Evolutionary conservation across 2,888 invertebrate species (phyloP).

Genomic region (Orthonychiurus folsomi): DNA sequence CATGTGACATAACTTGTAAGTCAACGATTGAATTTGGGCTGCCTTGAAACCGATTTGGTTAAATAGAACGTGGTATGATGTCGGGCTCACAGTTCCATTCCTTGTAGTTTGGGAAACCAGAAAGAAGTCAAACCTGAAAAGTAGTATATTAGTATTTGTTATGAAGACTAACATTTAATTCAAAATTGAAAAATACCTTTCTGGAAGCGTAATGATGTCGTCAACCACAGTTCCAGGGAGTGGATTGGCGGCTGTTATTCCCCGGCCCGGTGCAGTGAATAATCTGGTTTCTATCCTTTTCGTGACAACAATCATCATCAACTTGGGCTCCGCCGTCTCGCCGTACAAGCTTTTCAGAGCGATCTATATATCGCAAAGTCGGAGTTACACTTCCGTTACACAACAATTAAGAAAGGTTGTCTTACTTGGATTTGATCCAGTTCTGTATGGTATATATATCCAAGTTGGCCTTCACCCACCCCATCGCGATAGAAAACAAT

Average conservation of each 20-base stretch:
- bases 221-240: conserved; percentile 81
- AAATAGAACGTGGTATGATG: conserved; percentile 75
- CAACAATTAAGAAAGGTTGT: too few relatives aligned
- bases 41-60: too few relatives aligned
- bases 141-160: too few relatives aligned
- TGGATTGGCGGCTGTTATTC: conserved; percentile 49
- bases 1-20: conserved; percentile 77
- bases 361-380: conserved; percentile 34
- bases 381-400: too few relatives aligned
- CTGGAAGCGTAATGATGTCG: conserved; percentile 69
- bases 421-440: conserved; percentile 32
- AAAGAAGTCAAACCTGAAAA: conserved; percentile 78
- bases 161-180: too few relatives aligned
- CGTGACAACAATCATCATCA: conserved; percentile 27
- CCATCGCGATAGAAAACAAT: conserved; percentile 31
- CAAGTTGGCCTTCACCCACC: conserved; percentile 28
- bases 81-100: conserved; percentile 85
- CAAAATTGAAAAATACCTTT: too few relatives aligned
- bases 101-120: conserved; percentile 74
- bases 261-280: conserved; percentile 2
- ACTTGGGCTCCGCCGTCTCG: conserved; percentile 15
- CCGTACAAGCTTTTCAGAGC: conserved; percentile 45
- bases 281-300: conserved; percentile 30
- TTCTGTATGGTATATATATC: conserved; percentile 22
- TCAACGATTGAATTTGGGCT: conserved; percentile 68